Evolutionary conservation across 2,888 invertebrate species (phyloP), one percentile per base, ranked within the genome.

Genomic region (Monopis laevigella): DNA sequence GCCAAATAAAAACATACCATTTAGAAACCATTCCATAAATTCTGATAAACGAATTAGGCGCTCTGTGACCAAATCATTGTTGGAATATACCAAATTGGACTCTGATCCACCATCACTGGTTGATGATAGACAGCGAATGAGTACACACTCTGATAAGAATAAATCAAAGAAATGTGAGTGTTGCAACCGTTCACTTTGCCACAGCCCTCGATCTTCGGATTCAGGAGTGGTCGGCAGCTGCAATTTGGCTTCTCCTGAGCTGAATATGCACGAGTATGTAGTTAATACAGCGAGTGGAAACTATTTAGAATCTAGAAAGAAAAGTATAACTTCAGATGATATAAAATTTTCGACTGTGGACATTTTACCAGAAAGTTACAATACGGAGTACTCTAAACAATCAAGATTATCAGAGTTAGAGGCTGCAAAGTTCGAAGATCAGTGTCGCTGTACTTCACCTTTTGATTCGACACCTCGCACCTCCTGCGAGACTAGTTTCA

Each of bases 151-250:
- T 0, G 80, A 78, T 46, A 66, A 62, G 29, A 61, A 67, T 42
- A 70, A 65, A 48, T 43, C 43, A 26, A 55, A 58, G 19, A 62
- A 55, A 45, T 86, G 86, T 52, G 84, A 83, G 54, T 86, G 86
- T 52, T 86, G 86, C 49, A 84, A 84, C 51, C 78, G 82, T 50
- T 86, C 86, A 0, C 64, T 84, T 49, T 87, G 86, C 47, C 86
- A 85, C 27, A 90, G 89, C 64, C 88, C 88, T 0, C 78, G 89
- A 46, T 90, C 89, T 5, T 92, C 93, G 11, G 90, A 91, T 62
- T 93, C 92, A 0, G 93, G 93, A 16, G 89, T 93, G 72, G 93
- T 91, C 1, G 93, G 92, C 17, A 92, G 91, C 66, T 90, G 88
- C 56, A 87, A 87, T 42, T 77, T 90, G 45, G 85, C 89, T 3